phyloP scores from a whole-genome alignment of 53 echinoderm and acorn worm genomes.

The Stichopus horrens region DNA sequence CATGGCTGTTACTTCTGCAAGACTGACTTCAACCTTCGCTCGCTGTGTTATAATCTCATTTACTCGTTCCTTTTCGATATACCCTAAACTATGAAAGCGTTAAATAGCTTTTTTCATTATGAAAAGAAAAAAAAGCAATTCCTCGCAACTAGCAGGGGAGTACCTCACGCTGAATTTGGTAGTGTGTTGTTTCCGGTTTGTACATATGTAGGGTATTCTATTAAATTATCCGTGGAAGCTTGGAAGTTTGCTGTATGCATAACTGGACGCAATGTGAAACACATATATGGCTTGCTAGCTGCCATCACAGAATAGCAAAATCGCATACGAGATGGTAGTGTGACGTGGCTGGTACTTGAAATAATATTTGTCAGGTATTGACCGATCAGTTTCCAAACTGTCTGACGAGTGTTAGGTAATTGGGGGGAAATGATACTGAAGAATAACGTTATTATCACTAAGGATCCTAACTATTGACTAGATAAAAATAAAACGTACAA shows the following conservation, averaged over 20 bases:
- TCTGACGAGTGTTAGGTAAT: too few relatives aligned
- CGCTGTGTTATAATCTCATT: constrained; percentile 27
- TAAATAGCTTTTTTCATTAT: constrained; percentile 29
- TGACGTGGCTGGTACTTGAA: too few relatives aligned
- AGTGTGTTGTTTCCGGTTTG: constrained; percentile 42
- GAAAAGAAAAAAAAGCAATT: neutral
- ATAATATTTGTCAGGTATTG: too few relatives aligned
- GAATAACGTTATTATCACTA: too few relatives aligned
- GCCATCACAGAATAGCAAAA: too few relatives aligned
- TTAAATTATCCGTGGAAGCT: constrained; percentile 16
- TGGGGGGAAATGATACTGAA: too few relatives aligned
- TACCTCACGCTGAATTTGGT: constrained; percentile 4
- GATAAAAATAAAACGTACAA: too few relatives aligned
- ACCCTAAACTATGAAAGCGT: constrained; percentile 8
- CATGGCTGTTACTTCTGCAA: constrained; percentile 19
- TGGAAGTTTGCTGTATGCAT: neutral
- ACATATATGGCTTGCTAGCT: too few relatives aligned
- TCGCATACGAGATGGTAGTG: too few relatives aligned
- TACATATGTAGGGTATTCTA: constrained; percentile 34
- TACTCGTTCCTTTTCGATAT: neutral
- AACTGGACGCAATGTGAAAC: too few relatives aligned
- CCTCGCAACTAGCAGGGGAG: constrained; percentile 11
- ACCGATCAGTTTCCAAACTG: too few relatives aligned
- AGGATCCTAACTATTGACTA: too few relatives aligned
- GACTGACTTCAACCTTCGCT: constrained; percentile 17